Base-by-base conservation (phyloP, 1,140 invertebrate species). In the Nasonia vitripennis region DNA sequence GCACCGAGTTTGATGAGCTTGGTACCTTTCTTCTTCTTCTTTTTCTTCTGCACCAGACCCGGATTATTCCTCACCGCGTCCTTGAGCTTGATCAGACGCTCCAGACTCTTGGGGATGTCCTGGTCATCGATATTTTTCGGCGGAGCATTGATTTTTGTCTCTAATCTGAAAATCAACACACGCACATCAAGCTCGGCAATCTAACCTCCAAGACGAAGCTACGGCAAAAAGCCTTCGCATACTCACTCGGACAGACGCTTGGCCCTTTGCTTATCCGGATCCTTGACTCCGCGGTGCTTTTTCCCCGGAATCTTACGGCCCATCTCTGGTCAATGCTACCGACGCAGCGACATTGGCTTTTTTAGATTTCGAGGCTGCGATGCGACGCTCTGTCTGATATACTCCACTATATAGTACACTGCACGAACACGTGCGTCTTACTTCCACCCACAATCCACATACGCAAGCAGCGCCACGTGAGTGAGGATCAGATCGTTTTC, bases 281-380 rank as follows among this genome's bases (percentile, higher is more conserved):
- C 95, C 91, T 95, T 96, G 9, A 96, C 94, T 79, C 95, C 95
- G 83, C 94, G 92, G 88, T 96, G 96, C 92, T 96, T 96, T 89
- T 95, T 95, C 23, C 95, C 95, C 27, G 95, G 95, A 89, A 96
- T 96, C 95, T 96, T 96, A 67, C 95, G 92, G 34, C 95, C 95
- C 96, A 96, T 96, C 83, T 87, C 62, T 86, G 41, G 7, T 75
- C 80, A 81, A 83, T 78, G 67, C 45, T 83, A 86, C 75, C 55
- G 81, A 51, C 27, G 31, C 62, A 81, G 41, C 51, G 34, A 67
- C 85, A 86, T 83, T 83, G 68, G 62, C 6, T 68, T 74, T 75
- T 48, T 51, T 79, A 12, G 70, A 31, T 84, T 41, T 14, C n/a
- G 10, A 77, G 14, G 20, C 17, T 37, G n/a, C 55, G 20, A 62